phyloP scores from a whole-genome alignment of 1,140 invertebrate genomes.

The Fragariocoptes setiger region DNA sequence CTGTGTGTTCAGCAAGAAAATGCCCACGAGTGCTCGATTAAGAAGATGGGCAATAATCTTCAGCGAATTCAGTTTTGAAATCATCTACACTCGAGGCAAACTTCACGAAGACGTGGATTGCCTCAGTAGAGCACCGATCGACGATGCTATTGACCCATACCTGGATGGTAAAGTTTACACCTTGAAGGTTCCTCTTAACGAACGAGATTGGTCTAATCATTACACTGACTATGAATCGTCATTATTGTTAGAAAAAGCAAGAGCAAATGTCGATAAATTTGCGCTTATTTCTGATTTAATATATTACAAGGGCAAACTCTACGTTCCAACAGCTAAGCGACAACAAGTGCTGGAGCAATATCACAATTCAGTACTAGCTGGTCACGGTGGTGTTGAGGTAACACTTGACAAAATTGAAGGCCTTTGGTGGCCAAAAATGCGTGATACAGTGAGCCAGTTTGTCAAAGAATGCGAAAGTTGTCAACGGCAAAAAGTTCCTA shows the following conservation, averaged over 20 bases:
- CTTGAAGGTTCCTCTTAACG: neutral
- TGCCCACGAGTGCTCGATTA: constrained; percentile 1
- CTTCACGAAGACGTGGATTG: constrained; percentile 6
- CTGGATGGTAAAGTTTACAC: neutral
- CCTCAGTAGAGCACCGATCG: constrained; percentile 1
- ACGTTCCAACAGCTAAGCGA: neutral
- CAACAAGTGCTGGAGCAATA: neutral
- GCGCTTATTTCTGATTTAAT: neutral
- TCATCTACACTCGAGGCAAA: constrained; percentile 6
- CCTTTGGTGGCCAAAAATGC: neutral
- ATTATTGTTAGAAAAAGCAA: neutral
- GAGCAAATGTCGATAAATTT: neutral
- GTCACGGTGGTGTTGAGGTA: neutral
- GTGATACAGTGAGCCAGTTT: neutral
- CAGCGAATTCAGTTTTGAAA: constrained; percentile 2
- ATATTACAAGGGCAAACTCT: neutral
- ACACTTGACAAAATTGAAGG: neutral
- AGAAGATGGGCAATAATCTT: constrained; percentile 2
- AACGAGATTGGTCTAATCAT: neutral
- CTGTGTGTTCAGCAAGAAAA: constrained; percentile 1
- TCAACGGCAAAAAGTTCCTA: neutral
- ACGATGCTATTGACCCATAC: neutral
- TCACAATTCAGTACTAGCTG: neutral
- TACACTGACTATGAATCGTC: neutral
- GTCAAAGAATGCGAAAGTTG: neutral